phyloP scores from a whole-genome alignment of 2,888 invertebrate species.

The Ryuthela nishihirai region DNA sequence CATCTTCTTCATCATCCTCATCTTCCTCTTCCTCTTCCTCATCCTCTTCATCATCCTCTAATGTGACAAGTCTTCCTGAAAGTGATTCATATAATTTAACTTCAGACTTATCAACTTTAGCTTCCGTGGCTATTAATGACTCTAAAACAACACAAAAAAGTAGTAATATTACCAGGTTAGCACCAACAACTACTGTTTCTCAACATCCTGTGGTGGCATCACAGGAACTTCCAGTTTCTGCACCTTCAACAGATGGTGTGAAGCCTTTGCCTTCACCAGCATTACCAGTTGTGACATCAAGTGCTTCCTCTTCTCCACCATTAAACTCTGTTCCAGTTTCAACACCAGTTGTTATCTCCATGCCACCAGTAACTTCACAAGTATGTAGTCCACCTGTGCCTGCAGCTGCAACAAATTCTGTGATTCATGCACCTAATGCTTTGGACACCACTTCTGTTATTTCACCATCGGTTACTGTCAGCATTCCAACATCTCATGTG shows the following conservation, averaged over 20 bases:
- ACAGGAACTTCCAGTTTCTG: conserved; percentile 23
- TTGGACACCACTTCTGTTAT: conserved; percentile 12
- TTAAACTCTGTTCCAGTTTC: conserved; percentile 13
- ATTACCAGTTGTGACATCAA: conserved; percentile 14
- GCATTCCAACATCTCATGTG: conserved; percentile 36
- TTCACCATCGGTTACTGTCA: conserved; percentile 25
- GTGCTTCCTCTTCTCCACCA: conserved; percentile 11
- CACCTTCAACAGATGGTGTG: conserved; percentile 12
- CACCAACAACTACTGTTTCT: conserved; percentile 4
- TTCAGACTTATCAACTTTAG: conserved; percentile 37
- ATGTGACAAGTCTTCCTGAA: conserved; percentile 33
- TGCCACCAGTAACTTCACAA: conserved; percentile 13
- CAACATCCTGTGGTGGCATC: conserved; percentile 1
- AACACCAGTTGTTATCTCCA: conserved; percentile 27
- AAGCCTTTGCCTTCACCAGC: conserved; percentile 5
- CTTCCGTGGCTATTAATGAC: conserved; percentile 41
- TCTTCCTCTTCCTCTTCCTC: too few species aligned
- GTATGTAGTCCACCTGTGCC: conserved; percentile 16
- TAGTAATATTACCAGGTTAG: background rate
- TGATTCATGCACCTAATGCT: conserved; percentile 32
- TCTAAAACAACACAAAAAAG: conserved; percentile 20
- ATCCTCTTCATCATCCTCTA: conserved; percentile 26
- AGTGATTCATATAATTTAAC: conserved; percentile 22
- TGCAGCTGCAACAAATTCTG: conserved; percentile 32
- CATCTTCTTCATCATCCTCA: conserved; percentile 24